Base-by-base conservation (phyloP, 2,797 vertebrate species). In the Mus caroli region DNA sequence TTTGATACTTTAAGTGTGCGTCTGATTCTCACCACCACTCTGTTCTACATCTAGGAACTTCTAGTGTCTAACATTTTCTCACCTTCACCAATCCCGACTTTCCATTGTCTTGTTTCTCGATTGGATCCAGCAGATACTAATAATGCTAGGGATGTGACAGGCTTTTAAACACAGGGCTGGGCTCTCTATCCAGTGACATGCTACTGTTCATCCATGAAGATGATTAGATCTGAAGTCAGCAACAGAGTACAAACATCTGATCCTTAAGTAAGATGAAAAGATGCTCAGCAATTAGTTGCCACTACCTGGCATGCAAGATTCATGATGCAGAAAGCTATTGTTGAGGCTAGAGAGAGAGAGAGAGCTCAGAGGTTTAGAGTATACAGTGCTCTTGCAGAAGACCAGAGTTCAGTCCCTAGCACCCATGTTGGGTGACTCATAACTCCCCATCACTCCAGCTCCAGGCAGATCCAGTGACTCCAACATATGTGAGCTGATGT, bases 251-350 rank as follows among this genome's bases (percentile, higher is more conserved):
- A 92, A 50, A 67, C 52, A 88, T 71, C 22, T 90, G 46, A 96
- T 37, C 50, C 73, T 69, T 69, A 71, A 11, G 88, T 93, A 40
- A 56, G 80, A 77, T 62, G 31, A 31, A 75, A 85, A 88, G 71
- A 84, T 20, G 46, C 75, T 6, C 28, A 85, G 8, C 87, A 90
- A 71, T 37, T 67, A 90, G 22, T 22, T 95, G 58, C 79, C 43
- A 60, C 14, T 90, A 93, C 86, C 75, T 85, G 78, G 92, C 94
- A 62, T 75, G 34, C 34, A 92, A 60, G 7, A 83, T 69, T 24
- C 0, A 64, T 3, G n/a, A 24, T 77, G 1, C 1, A 56, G 73
- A n/a, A 94, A 9, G 17, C 6, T 28, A n/a, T 6, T 24, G 24
- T 34, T 10, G 46, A 43, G 64, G 31, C 46, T 71, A 37, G 7